These are phyloP conservation scores for Neotoxoptera formosana DNA, from an alignment of 1,140 invertebrate species.

Conservation along the genomic window DNA sequence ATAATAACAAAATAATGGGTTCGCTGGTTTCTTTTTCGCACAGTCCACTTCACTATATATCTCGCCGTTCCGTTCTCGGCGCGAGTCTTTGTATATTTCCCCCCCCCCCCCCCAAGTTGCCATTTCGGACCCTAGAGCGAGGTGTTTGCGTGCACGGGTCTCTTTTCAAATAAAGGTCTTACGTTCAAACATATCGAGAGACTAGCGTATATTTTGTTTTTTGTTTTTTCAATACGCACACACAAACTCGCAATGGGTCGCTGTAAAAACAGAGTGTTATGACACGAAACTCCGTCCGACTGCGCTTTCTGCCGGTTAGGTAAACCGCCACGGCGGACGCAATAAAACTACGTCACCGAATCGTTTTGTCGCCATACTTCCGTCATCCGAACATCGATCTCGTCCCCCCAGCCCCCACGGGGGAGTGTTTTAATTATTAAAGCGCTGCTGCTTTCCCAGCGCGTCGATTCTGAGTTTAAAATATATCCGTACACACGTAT, in stretches of 20 bases:
- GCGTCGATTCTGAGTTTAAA: neutral
- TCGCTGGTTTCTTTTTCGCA: neutral
- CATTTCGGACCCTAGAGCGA: neutral
- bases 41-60: neutral
- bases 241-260: neutral
- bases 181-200: neutral
- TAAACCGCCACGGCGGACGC: neutral
- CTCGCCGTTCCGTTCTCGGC: neutral
- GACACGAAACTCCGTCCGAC: neutral
- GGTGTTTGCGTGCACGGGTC: neutral
- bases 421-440: conserved; percentile 42
- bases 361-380: neutral
- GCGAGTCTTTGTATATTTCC: neutral
- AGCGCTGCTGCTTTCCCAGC: neutral
- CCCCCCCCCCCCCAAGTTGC: too few species aligned
- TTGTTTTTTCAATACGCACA: neutral
- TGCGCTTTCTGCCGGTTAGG: neutral
- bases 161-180: neutral
- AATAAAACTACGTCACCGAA: neutral
- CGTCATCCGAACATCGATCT: neutral
- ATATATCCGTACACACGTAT: too few species aligned
- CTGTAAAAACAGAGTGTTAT: neutral
- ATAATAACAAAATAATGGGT: conserved; percentile 36
- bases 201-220: neutral
- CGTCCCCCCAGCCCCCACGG: too few species aligned